These are phyloP conservation scores for Upupa epops DNA, from an alignment of 2,113 vertebrate genomes.

Conservation along the genomic window DNA sequence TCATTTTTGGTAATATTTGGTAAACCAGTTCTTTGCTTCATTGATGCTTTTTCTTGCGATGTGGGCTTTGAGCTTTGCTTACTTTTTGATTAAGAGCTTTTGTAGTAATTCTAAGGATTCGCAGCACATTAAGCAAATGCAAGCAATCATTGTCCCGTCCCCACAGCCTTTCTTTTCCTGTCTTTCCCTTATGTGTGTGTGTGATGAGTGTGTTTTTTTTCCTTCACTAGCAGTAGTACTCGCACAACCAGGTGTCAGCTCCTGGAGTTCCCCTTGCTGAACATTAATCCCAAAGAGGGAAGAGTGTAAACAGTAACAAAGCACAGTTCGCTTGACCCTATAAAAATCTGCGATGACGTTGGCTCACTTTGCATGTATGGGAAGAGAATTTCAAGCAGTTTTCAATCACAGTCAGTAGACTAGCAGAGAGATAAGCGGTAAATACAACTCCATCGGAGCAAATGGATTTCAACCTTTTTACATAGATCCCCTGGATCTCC, in stretches of 20 bases:
- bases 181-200: fast-evolving
- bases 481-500: neutral
- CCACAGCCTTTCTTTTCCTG: neutral
- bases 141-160: neutral
- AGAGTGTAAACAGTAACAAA: neutral
- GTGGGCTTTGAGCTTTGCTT: neutral
- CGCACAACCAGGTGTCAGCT: neutral
- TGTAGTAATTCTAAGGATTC: neutral
- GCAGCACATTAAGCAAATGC: neutral
- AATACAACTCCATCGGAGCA: neutral
- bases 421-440: neutral
- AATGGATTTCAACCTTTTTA: neutral
- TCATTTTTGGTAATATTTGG: neutral
- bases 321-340: neutral
- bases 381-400: neutral
- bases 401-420: neutral
- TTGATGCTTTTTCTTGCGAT: neutral
- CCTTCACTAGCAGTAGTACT: neutral
- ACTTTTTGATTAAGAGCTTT: neutral
- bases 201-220: fast-evolving
- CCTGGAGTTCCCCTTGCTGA: neutral
- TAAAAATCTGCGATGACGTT: neutral
- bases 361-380: neutral
- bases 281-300: neutral
- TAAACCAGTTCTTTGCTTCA: neutral